Base-by-base conservation (phyloP, 2,888 invertebrate genomes). In the Caenorhabditis uteleia region DNA sequence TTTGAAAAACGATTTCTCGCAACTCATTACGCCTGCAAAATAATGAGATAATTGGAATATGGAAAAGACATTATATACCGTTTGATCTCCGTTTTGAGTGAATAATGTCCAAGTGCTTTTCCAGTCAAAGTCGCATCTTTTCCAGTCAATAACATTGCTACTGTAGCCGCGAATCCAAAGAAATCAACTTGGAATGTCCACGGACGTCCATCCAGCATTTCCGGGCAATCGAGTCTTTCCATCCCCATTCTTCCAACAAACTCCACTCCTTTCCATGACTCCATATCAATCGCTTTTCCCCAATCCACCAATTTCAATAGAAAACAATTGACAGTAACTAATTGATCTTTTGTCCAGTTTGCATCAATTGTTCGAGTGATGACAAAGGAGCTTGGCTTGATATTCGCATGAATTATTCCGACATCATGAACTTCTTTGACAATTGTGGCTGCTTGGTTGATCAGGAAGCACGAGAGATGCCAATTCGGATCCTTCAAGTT, bases 381-480 rank as follows among this genome's bases (percentile, higher is more conserved):
- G 69, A 95, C 86, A 84, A 95, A 91, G 86, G 95, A 95, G 84
- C 95, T 95, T 0, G 95, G 93, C 84, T 95, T 95, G 51, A 95
- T 89, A 83, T 95, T 95, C 0, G 91, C 94, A 83, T 95, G 95
- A 73, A 95, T 92, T 66, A 95, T 92, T 82, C 90, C 88, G 70
- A 90, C 89, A 77, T 89, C 89, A 84, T 94, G 94, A 75, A 95
- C 86, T 68, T 90, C 89, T 83, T 91, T 90, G 25, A 95, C 88
- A 65, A 93, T 91, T 60, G 89, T 88, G 51, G 94, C 85, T 87
- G 94, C 88, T 84, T 94, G 91, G 27, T 90, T 89, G 18, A 67
- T 12, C 18, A 73, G 16, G 26, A 58, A 62, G 27, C 65, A 57
- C 7, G 57, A 53, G 14, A 66, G 29, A 20, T 51, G 59, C 50